These are phyloP conservation scores for Pteropus rufus DNA, from an alignment of 2,797 vertebrate genomes.

Conservation along the genomic window DNA sequence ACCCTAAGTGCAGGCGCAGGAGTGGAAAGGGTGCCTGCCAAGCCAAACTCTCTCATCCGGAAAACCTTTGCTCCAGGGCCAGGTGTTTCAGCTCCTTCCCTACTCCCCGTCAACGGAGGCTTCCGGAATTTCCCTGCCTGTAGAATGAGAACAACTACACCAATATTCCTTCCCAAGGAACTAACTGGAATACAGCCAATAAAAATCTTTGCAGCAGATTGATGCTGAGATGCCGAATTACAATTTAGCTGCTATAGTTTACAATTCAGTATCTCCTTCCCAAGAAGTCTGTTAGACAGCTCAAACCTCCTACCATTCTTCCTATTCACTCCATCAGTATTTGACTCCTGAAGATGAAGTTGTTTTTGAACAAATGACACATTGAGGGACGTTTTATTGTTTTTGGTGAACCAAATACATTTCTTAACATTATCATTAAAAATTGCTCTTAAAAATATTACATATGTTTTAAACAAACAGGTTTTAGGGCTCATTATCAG, in stretches of 20 bases:
- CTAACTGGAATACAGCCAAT: neutral
- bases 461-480: neutral
- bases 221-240: neutral
- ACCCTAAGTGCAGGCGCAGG: neutral
- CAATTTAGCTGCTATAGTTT: neutral
- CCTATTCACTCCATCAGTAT: fast-evolving
- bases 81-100: neutral
- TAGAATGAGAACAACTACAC: neutral
- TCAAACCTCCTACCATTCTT: neutral
- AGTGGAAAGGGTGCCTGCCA: neutral
- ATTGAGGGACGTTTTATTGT: neutral
- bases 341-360: neutral
- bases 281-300: neutral
- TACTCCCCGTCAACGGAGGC: neutral
- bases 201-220: neutral
- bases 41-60: neutral
- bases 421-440: neutral
- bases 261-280: neutral
- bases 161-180: neutral
- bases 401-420: neutral
- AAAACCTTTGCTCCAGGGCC: neutral
- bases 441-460: neutral
- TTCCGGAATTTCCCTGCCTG: constrained; percentile 30
- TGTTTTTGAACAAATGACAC: neutral
- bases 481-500: neutral